Evolutionary conservation across 2,113 vertebrate species (phyloP).

Genomic region (Pituophis catenifer): DNA sequence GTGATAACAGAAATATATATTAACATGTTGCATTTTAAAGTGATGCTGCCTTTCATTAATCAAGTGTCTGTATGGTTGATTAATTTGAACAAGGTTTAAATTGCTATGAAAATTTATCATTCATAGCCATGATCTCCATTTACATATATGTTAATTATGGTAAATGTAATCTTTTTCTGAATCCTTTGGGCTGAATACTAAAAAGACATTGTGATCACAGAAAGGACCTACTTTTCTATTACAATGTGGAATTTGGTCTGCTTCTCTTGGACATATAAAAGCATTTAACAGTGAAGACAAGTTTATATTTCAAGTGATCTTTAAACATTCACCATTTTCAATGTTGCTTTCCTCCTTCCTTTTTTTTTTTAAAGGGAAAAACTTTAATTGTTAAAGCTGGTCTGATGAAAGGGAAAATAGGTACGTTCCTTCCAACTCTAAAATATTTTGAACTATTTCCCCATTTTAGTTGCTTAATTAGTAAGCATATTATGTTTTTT

Average conservation of each 20-base stretch:
- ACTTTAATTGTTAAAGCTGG: conserved; percentile 42
- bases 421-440: conserved; percentile 42
- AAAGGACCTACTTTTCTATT: conserved; percentile 71
- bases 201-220: conserved; percentile 79
- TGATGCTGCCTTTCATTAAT: conserved; percentile 85
- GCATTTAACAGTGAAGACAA: conserved; percentile 67
- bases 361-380: conserved; percentile 42
- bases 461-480: conserved; percentile 51
- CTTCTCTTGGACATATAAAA: conserved; percentile 65
- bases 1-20: conserved; percentile 82
- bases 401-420: conserved; percentile 11
- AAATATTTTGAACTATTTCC: conserved; percentile 38
- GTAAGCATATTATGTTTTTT: conserved; percentile 53
- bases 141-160: conserved; percentile 88
- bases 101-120: conserved; percentile 90
- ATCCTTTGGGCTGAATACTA: conserved; percentile 85
- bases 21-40: conserved; percentile 86
- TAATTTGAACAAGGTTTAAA: conserved; percentile 89
- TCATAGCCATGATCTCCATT: conserved; percentile 87
- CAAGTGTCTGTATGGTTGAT: conserved; percentile 86
- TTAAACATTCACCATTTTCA: conserved; percentile 34
- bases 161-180: conserved; percentile 85
- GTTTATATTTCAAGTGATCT: conserved; percentile 70
- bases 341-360: conserved; percentile 23
- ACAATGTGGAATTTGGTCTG: conserved; percentile 73